Conservation (phyloP, 2,113 vertebrate species). For the Circaetus gallicus region DNA sequence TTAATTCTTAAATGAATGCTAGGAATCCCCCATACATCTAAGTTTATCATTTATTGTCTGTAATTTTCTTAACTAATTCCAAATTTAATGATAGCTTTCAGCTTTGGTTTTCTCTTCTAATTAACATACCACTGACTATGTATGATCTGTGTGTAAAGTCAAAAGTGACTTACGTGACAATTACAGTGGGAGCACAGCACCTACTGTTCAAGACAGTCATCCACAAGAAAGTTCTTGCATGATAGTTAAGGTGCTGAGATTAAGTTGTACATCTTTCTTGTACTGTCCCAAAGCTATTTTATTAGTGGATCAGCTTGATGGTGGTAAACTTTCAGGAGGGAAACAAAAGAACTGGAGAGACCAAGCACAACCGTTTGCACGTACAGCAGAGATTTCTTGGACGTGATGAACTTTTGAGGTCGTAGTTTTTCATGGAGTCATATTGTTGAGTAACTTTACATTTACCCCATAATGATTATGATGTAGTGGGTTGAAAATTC, state of each 20-base stretch:
- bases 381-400: background rate
- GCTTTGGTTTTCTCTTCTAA: background rate
- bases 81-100: slow-evolving; percentile 15
- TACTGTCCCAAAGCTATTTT: background rate
- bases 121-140: background rate
- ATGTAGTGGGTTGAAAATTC: background rate
- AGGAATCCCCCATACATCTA: background rate
- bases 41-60: background rate
- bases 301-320: background rate
- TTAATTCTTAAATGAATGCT: background rate
- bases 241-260: background rate
- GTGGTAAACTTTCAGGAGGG: background rate
- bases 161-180: background rate
- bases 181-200: background rate
- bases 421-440: background rate
- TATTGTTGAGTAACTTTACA: background rate
- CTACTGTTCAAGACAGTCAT: background rate
- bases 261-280: background rate
- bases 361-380: background rate
- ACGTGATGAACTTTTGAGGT: background rate
- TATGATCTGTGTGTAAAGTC: background rate
- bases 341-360: background rate
- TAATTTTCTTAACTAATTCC: slow-evolving; percentile 25
- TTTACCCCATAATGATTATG: background rate
- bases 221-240: background rate